Evolutionary conservation across 1,140 invertebrate genomes (phyloP).

Genomic region (Drosophila nebulosa): DNA sequence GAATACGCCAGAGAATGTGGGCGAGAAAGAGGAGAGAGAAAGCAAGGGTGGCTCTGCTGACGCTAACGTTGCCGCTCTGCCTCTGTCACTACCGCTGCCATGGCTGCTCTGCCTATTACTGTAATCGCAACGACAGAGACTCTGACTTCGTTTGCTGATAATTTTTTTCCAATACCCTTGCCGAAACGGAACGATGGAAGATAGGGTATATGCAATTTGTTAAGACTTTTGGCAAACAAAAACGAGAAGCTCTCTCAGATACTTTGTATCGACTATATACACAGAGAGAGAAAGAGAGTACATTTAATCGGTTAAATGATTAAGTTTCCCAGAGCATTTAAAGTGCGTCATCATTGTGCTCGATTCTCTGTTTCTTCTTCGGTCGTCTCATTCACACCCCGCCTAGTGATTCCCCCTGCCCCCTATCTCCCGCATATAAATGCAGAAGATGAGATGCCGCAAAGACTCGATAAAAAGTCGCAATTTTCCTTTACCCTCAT

Average conservation of each 20-base stretch:
- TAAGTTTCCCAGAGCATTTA: background rate
- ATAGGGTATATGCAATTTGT: background rate
- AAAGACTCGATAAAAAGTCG: slow-evolving; percentile 47
- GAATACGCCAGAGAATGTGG: background rate
- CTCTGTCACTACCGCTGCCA: background rate
- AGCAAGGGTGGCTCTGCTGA: slow-evolving; percentile 21
- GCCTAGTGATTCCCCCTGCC: slow-evolving; percentile 6
- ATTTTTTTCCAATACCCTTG: slow-evolving; percentile 23
- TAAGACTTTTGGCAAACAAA: background rate
- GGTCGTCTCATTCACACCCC: background rate
- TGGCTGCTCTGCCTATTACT: slow-evolving; percentile 10
- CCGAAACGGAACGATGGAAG: background rate
- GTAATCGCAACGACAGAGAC: slow-evolving; percentile 14
- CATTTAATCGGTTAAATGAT: background rate
- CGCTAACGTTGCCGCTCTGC: background rate
- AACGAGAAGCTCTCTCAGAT: background rate
- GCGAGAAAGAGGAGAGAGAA: background rate
- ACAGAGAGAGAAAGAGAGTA: too few relatives aligned
- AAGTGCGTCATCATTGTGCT: background rate
- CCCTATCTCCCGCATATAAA: slow-evolving; percentile 56
- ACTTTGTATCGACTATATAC: too few relatives aligned
- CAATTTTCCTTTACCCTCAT: slow-evolving; percentile 46
- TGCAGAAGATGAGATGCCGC: slow-evolving; percentile 48
- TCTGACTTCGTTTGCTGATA: slow-evolving; percentile 13
- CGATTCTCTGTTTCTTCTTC: background rate